Evolutionary conservation across 2,113 vertebrate species (phyloP), one percentile per base, ranked within the genome.

Genomic region (Chroicocephalus ridibundus): DNA sequence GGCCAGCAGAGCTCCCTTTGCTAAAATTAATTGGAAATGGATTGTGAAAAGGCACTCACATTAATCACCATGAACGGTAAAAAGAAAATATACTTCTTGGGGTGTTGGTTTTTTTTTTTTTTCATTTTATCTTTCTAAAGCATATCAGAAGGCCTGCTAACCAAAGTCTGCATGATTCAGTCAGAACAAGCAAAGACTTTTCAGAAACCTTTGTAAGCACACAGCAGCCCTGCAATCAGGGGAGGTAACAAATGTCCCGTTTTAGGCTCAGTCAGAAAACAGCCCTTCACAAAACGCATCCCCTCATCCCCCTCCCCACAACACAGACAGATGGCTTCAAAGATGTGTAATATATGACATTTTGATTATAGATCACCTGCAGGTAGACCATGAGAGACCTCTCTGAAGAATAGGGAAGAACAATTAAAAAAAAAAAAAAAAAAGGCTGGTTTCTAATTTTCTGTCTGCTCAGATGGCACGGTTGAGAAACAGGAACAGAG

Each of bases 11-110:
- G 66, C 85, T 96, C 70, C 52, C 71, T 82, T 61, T 60, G 6
- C 55, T 88, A 22, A 96, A 93, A 94, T 89, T 97, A 96, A 95
- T 93, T 95, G 93, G 85, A 95, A 88, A 88, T 44, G 82, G 89
- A 77, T 88, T 94, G 84, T 87, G 72, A 86, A 94, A 95, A 96
- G 84, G 82, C 71, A 77, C 32, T 93, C 47, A 55, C 46, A 66
- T 97, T 96, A 96, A 96, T 95, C 94, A 95, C 70, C 5, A 2
- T 14, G 58, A 93, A 72, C 6, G 4, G 36, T 13, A 54, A 82
- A 90, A 94, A 79, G 61, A 88, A 94, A 90, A 91, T 76, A 47
- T 8, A 85, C 19, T 86, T 78, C 77, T 86, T 44, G 22, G 64
- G n/a, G 34, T 81, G 22, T 32, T 29, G 5, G 4, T 7, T 36